phyloP scores from a whole-genome alignment of 2,888 invertebrate genomes.

The Rambutsinella grinnellia region DNA sequence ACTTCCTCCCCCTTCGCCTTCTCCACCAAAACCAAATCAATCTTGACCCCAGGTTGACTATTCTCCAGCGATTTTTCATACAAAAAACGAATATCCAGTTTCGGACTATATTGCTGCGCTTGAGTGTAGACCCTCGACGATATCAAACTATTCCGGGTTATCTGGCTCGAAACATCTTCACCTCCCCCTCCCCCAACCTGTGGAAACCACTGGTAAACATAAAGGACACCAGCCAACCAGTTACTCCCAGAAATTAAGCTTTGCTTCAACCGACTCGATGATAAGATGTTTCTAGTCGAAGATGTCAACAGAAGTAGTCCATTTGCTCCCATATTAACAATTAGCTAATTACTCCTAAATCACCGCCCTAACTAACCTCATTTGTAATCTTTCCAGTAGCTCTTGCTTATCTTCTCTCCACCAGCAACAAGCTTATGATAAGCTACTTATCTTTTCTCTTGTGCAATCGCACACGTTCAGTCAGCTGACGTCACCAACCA shows the following conservation, averaged over 20 bases:
- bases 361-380: neutral
- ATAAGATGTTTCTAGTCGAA: conserved; percentile 49
- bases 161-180: conserved; percentile 22
- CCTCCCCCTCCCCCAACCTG: neutral
- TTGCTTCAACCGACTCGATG: conserved; percentile 39
- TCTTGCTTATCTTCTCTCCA: neutral
- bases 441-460: too few species aligned
- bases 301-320: conserved; percentile 60
- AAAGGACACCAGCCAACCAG: conserved; percentile 53
- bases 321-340: conserved; percentile 55
- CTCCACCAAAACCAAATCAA: conserved; percentile 59
- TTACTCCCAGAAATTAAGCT: conserved; percentile 52
- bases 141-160: conserved; percentile 16
- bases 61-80: conserved; percentile 42
- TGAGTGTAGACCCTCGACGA: conserved; percentile 47
- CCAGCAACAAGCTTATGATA: neutral
- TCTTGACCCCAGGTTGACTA: conserved; percentile 41
- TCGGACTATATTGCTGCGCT: conserved; percentile 56
- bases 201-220: conserved; percentile 58
- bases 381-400: neutral
- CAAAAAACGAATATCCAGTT: conserved; percentile 58
- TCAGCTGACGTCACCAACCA: too few species aligned
- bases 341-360: neutral
- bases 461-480: too few species aligned
- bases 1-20: conserved; percentile 27